These are phyloP conservation scores for Apamea sordens DNA, from an alignment of 2,888 invertebrate genomes.

Conservation along the genomic window DNA sequence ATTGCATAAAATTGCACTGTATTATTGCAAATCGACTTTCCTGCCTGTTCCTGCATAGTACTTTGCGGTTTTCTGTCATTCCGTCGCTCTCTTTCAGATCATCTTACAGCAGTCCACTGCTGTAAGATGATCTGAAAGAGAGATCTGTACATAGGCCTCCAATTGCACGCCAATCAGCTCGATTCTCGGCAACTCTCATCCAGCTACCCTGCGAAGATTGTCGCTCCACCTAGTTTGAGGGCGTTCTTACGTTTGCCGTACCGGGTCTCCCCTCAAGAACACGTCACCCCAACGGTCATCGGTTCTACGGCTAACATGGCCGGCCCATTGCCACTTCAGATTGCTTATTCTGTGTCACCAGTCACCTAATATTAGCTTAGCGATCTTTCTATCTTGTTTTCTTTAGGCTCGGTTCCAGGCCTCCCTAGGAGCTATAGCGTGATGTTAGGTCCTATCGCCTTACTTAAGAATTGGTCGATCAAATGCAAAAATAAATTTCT, in stretches of 20 bases:
- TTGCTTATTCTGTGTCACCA: not conserved
- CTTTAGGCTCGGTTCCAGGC: too few relatives aligned
- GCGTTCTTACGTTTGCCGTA: too few relatives aligned
- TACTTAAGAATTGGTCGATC: too few relatives aligned
- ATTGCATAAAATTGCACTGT: not conserved
- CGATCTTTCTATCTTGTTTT: too few relatives aligned
- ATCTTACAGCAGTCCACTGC: not conserved
- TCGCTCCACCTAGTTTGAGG: not conserved
- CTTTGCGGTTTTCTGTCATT: not conserved
- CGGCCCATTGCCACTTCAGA: not conserved
- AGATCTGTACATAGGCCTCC: not conserved
- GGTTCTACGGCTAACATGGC: not conserved
- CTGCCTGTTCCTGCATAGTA: too few relatives aligned
- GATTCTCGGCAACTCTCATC: not conserved
- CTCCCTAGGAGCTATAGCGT: too few relatives aligned
- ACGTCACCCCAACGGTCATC: not conserved
- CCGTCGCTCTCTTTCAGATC: not conserved
- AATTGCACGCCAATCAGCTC: not conserved
- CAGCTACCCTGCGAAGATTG: not conserved
- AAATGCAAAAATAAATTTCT: too few relatives aligned
- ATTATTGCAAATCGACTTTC: too few relatives aligned
- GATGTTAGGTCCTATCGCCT: too few relatives aligned
- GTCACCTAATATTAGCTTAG: too few relatives aligned
- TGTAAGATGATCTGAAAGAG: too few relatives aligned
- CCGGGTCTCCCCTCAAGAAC: not conserved